phyloP scores from a whole-genome alignment of 2,888 invertebrate species.

The Eubasilissa splendida region DNA sequence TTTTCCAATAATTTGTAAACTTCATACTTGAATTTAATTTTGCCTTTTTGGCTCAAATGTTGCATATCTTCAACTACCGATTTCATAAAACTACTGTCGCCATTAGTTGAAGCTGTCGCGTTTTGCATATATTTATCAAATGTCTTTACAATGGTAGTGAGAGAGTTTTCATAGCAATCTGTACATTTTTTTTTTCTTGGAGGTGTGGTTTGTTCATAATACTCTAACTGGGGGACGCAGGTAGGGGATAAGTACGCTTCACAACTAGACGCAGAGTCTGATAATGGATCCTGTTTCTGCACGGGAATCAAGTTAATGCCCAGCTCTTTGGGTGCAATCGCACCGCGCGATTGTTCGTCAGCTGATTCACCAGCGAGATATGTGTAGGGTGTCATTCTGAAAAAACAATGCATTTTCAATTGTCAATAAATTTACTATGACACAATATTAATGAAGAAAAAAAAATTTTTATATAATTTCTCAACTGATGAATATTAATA shows the following conservation, averaged over 20 bases:
- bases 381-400: too few species aligned
- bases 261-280: background rate
- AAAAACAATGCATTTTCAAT: too few species aligned
- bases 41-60: slow-evolving; percentile 1
- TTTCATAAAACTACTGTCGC: slow-evolving; percentile 8
- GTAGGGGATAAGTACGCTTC: background rate
- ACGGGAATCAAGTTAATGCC: background rate
- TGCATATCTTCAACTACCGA: slow-evolving; percentile 10
- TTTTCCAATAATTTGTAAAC: slow-evolving; percentile 2
- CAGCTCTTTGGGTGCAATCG: background rate
- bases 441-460: too few species aligned
- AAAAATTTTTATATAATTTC: too few species aligned
- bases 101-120: background rate
- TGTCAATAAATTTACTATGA: too few species aligned
- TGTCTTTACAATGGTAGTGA: slow-evolving; percentile 2
- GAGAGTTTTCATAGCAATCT: background rate
- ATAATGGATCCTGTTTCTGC: background rate
- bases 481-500: too few species aligned
- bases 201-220: background rate
- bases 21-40: background rate
- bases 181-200: background rate
- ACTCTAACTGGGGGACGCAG: background rate
- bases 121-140: slow-evolving; percentile 6
- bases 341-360: background rate
- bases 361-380: too few species aligned